These are phyloP conservation scores for Prionace glauca DNA, from an alignment of 2,797 vertebrate genomes.

Conservation along the genomic window DNA sequence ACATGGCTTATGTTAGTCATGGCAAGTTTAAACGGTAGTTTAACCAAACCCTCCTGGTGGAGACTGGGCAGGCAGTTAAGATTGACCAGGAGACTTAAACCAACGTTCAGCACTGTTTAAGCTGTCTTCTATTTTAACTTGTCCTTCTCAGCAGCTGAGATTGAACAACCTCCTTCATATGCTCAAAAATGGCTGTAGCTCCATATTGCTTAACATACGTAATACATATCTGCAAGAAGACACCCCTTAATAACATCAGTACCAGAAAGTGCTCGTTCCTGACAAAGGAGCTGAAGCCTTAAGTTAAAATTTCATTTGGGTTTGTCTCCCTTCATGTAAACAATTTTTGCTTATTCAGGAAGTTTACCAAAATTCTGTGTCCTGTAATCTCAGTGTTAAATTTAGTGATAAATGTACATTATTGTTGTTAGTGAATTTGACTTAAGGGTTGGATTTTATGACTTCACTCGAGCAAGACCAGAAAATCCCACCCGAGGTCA, in stretches of 20 bases:
- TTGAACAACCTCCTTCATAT: background rate
- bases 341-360: background rate
- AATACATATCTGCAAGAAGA: background rate
- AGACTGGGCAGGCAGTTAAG: background rate
- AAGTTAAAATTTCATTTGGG: background rate
- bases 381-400: background rate
- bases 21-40: background rate
- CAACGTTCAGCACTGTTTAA: background rate
- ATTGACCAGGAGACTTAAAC: background rate
- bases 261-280: background rate
- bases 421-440: background rate
- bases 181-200: background rate
- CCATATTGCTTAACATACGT: background rate
- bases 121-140: background rate
- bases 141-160: background rate
- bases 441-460: background rate
- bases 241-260: background rate
- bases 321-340: background rate
- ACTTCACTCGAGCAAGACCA: no score
- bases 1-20: background rate
- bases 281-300: background rate
- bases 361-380: background rate
- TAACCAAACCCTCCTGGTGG: background rate
- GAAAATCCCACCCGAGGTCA: no score
- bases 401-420: background rate